Evolutionary conservation across 2,113 vertebrate genomes (phyloP).

Genomic region (Tauraco erythrolophus): DNA sequence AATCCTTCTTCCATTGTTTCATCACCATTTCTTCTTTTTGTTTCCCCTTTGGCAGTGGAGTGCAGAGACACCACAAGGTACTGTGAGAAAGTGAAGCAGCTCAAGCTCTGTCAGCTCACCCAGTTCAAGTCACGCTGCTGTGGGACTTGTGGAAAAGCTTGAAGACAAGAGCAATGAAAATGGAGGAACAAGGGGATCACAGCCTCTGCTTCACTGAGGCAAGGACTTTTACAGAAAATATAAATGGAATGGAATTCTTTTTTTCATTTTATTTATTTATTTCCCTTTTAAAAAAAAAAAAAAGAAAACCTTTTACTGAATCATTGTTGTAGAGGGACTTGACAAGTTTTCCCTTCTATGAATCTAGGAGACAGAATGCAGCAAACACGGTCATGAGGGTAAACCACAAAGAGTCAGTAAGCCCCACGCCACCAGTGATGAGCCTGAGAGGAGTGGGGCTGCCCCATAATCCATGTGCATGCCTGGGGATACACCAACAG

Average conservation of each 20-base stretch:
- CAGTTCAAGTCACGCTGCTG: conserved; percentile 95
- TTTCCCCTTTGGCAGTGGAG: conserved; percentile 76
- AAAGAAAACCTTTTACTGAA: neutral
- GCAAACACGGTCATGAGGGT: neutral
- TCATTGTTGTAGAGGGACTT: conserved; percentile 23
- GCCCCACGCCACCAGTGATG: neutral
- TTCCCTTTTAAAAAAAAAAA: neutral
- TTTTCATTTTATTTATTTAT: conserved; percentile 80
- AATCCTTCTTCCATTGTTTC: neutral
- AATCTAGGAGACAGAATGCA: conserved; percentile 50
- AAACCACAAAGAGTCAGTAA: neutral
- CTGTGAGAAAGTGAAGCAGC: conserved; percentile 94
- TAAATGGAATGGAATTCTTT: conserved; percentile 56
- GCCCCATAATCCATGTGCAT: neutral
- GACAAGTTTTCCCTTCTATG: conserved; percentile 52
- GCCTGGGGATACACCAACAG: neutral
- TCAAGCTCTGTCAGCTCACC: conserved; percentile 91
- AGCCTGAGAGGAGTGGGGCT: neutral
- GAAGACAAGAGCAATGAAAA: conserved; percentile 65
- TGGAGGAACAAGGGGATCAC: conserved; percentile 42
- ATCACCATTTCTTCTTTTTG: conserved; percentile 53
- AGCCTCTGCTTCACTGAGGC: conserved; percentile 43
- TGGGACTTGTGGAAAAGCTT: conserved; percentile 89
- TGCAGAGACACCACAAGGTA: conserved; percentile 95
- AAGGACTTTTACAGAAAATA: conserved; percentile 59